Percentiles rank a stretch among this genome's conserved stretches.
Evolutionary conservation across 2,113 vertebrate genomes (phyloP).

Genomic region (Crotalus helleri): DNA sequence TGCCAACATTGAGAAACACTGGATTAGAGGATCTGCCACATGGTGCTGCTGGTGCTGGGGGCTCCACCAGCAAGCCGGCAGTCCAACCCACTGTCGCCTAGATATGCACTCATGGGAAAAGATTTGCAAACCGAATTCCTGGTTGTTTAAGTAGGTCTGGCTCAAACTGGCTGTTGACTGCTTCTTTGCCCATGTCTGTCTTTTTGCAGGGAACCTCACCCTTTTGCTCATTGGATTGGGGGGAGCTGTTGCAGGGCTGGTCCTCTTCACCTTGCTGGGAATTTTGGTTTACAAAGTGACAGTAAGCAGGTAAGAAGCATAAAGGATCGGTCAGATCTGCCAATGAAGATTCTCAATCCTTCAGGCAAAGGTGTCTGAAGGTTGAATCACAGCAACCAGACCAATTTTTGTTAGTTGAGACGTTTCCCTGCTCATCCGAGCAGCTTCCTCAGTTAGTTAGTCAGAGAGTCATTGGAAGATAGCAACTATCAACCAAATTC

Average conservation of each 20-base stretch:
- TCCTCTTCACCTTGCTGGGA: neutral
- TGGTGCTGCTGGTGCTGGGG: neutral
- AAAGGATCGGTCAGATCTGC: neutral
- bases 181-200: neutral
- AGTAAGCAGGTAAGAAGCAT: neutral
- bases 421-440: neutral
- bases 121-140: neutral
- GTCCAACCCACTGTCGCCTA: neutral
- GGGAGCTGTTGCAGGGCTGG: neutral
- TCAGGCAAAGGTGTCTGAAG: neutral
- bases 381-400: neutral
- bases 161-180: no score
- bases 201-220: neutral
- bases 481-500: neutral
- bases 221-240: conserved; percentile 6
- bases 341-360: neutral
- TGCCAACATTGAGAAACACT: neutral
- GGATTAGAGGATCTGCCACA: neutral
- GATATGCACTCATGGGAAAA: neutral
- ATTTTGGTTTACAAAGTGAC: neutral
- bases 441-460: neutral
- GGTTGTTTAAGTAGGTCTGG: neutral
- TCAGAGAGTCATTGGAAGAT: neutral
- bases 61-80: neutral
- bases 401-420: neutral